Base-by-base conservation (phyloP, 2,113 vertebrate species). In the Cololabis saira region DNA sequence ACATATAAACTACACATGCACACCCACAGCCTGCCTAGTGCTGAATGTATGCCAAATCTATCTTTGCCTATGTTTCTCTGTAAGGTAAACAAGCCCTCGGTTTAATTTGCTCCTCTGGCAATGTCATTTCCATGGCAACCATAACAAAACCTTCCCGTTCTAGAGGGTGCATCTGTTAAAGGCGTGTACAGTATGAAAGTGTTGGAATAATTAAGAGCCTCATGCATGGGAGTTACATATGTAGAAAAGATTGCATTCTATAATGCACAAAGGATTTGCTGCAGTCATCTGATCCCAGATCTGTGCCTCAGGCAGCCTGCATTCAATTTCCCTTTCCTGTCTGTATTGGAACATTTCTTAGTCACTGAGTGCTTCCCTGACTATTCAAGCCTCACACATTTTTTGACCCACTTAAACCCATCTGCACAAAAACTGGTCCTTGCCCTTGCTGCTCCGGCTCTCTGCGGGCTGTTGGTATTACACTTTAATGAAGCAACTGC, bases 301-400 rank as follows among this genome's bases (percentile, higher is more conserved):
- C 50, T 66, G 71, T 68, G 74, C 70, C 62, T 19, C 24, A 6
- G 13, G 71, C 59, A 52, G 76, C 71, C 85, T 87, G 82, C 55
- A 57, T 76, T 87, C 74, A 78, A 84, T 88, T 87, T 87, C 73
- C 75, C 51, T 67, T 83, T 88, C 77, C 81, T 62, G 80, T 45
- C 52, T 18, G 1, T 12, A 27, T 65, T 70, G 57, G 76, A 82
- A 69, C 57, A 65, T 33, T 61, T 58, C 72, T 33, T 57, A 71
- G 61, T 67, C 68, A 52, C 74, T 57, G 37, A 74, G 65, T 48
- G 45, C 56, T 62, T 76, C 60, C 54, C 37, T 45, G 22, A 77
- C 59, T 78, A 41, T 60, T 67, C 33, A 65, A 74, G 56, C 53
- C 51, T 70, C 21, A 24, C 67, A 40, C 21, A 1, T 60, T 86